These are phyloP conservation scores for pig (Sus scrofa) DNA, from an alignment of 2,113 vertebrate species.

Conservation along the genomic window DNA sequence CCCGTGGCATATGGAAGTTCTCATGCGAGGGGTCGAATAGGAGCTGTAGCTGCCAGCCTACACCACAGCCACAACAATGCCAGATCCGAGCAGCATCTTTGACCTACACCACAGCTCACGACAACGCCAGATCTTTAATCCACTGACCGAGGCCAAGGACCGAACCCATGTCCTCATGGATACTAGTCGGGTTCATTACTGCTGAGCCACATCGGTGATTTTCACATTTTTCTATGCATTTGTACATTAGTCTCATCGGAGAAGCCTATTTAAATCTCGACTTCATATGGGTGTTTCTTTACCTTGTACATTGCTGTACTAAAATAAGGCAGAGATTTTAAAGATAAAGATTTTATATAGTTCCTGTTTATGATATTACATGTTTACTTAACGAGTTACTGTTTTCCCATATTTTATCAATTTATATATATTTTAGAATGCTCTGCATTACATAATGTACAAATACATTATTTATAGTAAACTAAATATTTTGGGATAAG, in stretches of 20 bases:
- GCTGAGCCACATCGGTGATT: not conserved
- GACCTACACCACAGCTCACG: too few species aligned
- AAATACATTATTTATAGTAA: not conserved
- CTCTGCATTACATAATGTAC: not conserved
- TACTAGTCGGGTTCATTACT: too few species aligned
- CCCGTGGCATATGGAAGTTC: too few species aligned
- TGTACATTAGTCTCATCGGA: slow-evolving; percentile 26
- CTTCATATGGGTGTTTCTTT: slow-evolving; percentile 26
- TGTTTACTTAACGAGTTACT: not conserved
- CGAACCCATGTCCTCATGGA: too few species aligned
- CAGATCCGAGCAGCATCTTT: too few species aligned
- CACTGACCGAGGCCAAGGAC: too few species aligned
- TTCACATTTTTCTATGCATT: slow-evolving; percentile 26
- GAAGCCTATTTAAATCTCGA: slow-evolving; percentile 13
- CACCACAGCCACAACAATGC: too few species aligned
- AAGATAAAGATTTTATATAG: not conserved
- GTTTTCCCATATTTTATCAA: not conserved
- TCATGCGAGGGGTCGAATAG: too few species aligned
- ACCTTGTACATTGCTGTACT: not conserved
- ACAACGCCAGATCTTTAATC: too few species aligned
- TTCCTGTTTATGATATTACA: not conserved
- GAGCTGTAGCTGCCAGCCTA: too few species aligned
- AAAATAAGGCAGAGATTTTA: slow-evolving; percentile 35
- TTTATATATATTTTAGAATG: not conserved
- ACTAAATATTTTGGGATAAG: not conserved